These are phyloP conservation scores for Glyptemys insculpta DNA, from an alignment of 2,797 vertebrate genomes.

Conservation along the genomic window DNA sequence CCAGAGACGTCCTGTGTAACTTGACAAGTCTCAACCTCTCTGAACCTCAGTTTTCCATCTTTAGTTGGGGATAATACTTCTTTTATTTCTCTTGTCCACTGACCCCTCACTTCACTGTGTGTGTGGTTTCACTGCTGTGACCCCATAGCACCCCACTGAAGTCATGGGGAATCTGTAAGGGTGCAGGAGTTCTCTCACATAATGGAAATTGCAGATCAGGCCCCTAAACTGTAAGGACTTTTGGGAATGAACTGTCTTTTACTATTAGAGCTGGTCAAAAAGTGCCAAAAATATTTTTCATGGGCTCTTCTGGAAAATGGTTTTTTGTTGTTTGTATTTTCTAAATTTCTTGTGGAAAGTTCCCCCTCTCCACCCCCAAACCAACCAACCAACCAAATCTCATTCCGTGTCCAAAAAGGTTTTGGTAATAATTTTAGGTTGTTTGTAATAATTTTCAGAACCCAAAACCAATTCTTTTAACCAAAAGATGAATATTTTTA, in stretches of 20 bases:
- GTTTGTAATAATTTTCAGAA: background rate
- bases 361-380: background rate
- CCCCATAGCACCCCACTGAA: background rate
- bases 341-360: background rate
- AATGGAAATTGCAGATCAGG: background rate
- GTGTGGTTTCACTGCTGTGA: background rate
- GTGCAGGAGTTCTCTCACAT: background rate
- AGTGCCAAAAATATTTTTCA: background rate
- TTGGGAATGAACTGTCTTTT: background rate
- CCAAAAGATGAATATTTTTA: background rate
- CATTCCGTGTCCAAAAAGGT: background rate
- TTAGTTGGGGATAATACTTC: constrained; percentile 12
- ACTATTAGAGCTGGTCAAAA: background rate
- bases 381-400: background rate
- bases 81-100: rapidly evolving
- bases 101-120: background rate
- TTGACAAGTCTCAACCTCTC: constrained; percentile 8
- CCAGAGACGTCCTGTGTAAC: constrained; percentile 7
- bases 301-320: background rate
- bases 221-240: background rate
- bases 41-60: background rate
- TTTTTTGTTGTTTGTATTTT: background rate
- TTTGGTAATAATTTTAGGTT: background rate
- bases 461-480: background rate
- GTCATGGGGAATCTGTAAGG: background rate